phyloP scores from a whole-genome alignment of 2,888 invertebrate genomes.

The Cephus sareptanus region DNA sequence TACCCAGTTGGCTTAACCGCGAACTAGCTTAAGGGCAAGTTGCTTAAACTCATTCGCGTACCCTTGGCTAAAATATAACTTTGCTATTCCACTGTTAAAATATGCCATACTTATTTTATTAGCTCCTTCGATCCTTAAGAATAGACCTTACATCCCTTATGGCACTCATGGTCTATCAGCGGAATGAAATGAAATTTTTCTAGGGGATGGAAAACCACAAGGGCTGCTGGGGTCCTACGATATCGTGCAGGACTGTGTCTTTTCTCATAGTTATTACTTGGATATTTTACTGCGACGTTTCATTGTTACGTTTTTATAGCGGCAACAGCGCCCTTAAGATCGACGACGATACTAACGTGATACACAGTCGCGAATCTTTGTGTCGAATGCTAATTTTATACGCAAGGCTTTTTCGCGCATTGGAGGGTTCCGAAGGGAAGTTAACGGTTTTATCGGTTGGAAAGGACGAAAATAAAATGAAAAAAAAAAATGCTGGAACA shows the following conservation, averaged over 20 bases:
- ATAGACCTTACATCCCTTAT: neutral
- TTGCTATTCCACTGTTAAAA: neutral
- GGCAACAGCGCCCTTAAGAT: neutral
- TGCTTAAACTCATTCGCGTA: neutral
- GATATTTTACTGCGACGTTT: neutral
- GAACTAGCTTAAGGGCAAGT: neutral
- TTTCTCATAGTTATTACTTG: neutral
- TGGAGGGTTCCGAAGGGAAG: neutral
- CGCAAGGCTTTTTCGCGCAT: neutral
- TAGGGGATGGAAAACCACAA: neutral
- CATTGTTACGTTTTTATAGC: neutral
- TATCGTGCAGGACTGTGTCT: neutral
- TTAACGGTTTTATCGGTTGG: neutral
- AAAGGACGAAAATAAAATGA: neutral
- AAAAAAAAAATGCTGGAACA: neutral
- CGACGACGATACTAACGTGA: neutral
- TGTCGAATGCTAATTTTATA: neutral
- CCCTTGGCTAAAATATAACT: neutral
- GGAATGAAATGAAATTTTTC: neutral
- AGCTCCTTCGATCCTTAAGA: neutral
- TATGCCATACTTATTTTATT: neutral
- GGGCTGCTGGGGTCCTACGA: neutral
- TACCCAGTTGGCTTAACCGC: neutral
- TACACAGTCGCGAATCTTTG: neutral
- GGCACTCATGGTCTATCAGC: neutral